Percentiles rank a stretch among this genome's conserved stretches.
These are phyloP conservation scores for Hippocampus guttulatus DNA, from an alignment of 2,113 vertebrate species.

Conservation along the genomic window DNA sequence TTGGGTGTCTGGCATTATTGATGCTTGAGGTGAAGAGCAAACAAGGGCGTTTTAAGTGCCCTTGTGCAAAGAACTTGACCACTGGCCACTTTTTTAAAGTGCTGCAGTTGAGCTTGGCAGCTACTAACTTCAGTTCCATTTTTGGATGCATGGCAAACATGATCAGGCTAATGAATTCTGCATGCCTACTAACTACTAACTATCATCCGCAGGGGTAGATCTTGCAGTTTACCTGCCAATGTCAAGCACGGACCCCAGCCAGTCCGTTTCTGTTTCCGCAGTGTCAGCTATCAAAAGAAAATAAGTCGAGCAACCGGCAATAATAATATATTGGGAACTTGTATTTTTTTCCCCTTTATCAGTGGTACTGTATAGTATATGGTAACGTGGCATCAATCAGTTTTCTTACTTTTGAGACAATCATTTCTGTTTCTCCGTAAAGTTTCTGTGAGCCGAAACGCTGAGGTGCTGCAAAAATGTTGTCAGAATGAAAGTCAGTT, in stretches of 20 bases:
- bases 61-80: constrained; percentile 11
- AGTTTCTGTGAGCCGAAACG: background rate
- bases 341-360: too few species aligned
- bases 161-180: constrained; percentile 13
- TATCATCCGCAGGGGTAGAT: background rate
- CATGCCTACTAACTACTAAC: constrained; percentile 8
- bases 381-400: background rate
- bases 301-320: too few species aligned
- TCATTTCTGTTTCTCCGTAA: background rate
- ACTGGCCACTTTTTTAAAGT: background rate
- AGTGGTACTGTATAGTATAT: background rate
- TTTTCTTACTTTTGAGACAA: background rate
- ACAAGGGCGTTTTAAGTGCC: constrained; percentile 12
- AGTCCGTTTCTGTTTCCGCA: too few species aligned
- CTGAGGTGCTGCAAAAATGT: background rate
- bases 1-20: background rate
- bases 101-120: background rate
- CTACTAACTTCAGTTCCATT: background rate
- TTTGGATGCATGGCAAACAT: constrained; percentile 34
- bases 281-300: too few species aligned
- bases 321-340: too few species aligned
- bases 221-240: too few species aligned
- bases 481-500: background rate
- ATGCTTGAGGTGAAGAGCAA: background rate
- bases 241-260: too few species aligned